phyloP scores from a whole-genome alignment of 2,888 invertebrate species.

The Microctonus aethiopoides region DNA sequence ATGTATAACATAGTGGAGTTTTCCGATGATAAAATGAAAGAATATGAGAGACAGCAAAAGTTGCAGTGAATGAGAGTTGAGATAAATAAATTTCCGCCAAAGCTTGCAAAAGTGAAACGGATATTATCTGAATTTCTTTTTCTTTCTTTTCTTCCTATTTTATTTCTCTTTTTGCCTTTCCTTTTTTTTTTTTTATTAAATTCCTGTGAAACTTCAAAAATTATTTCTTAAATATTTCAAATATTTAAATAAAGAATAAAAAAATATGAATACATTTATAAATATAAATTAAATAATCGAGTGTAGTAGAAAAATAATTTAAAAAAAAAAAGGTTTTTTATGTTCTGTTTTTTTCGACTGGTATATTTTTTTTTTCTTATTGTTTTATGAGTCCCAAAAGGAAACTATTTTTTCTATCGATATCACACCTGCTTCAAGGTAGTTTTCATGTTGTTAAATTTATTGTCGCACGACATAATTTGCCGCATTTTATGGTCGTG shows the following conservation, averaged over 20 bases:
- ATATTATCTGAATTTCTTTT: background rate
- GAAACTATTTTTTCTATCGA: background rate
- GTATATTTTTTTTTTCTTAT: background rate
- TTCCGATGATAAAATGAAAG: background rate
- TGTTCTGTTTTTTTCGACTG: background rate
- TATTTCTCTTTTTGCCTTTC: background rate
- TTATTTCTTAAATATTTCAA: too few species aligned
- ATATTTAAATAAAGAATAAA: too few species aligned
- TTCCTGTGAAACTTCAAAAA: too few species aligned
- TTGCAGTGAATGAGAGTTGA: background rate
- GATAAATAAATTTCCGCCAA: conserved; percentile 1
- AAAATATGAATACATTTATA: too few species aligned
- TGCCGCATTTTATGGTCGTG: background rate
- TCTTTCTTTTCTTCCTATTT: background rate
- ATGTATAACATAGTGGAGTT: too few species aligned
- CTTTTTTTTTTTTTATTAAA: background rate
- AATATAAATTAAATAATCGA: too few species aligned
- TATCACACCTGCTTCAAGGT: conserved; percentile 6
- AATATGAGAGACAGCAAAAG: background rate
- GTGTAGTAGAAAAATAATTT: too few species aligned
- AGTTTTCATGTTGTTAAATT: background rate
- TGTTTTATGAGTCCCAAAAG: background rate
- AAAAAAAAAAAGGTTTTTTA: background rate
- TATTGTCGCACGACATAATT: background rate
- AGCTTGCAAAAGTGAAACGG: background rate